These are phyloP conservation scores for Lutraria lutraria DNA, from an alignment of 2,888 invertebrate genomes.

Conservation along the genomic window DNA sequence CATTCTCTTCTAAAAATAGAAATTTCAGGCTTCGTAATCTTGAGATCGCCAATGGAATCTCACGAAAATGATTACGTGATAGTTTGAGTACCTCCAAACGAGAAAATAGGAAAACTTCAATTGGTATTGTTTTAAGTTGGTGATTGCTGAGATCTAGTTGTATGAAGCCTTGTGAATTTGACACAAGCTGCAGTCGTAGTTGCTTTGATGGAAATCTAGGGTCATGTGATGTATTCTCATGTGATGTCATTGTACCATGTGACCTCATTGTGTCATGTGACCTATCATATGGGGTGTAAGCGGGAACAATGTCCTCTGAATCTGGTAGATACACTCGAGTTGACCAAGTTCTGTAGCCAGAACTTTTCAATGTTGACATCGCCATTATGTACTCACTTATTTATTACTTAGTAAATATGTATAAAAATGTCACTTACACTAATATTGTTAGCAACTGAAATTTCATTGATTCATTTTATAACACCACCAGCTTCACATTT, in stretches of 20 bases:
- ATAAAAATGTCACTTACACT: no score
- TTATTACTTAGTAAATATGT: no score
- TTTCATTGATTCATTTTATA: no score
- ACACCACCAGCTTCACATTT: no score
- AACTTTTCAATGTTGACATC: slow-evolving; percentile 63
- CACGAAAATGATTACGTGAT: slow-evolving; percentile 80
- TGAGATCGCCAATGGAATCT: slow-evolving; percentile 79
- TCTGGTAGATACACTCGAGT: slow-evolving; percentile 53
- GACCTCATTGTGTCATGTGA: slow-evolving; percentile 40
- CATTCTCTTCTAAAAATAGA: slow-evolving; percentile 80
- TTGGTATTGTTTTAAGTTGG: slow-evolving; percentile 76
- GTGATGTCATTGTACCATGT: slow-evolving; percentile 13
- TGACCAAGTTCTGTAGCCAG: slow-evolving; percentile 67
- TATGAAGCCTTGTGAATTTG: slow-evolving; percentile 72
- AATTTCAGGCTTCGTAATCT: slow-evolving; percentile 79
- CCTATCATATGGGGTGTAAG: slow-evolving; percentile 36
- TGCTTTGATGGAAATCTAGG: slow-evolving; percentile 13
- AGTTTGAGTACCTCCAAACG: slow-evolving; percentile 81
- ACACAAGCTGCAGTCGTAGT: slow-evolving; percentile 68
- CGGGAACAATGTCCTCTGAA: slow-evolving; percentile 25
- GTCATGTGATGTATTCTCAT: not conserved
- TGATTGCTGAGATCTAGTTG: slow-evolving; percentile 80
- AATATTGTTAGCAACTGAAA: no score
- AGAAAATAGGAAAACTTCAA: slow-evolving; percentile 78
- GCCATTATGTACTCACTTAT: slow-evolving; percentile 2